Conservation (phyloP, 2,888 invertebrate genomes). For the Cosmia trapezina region DNA sequence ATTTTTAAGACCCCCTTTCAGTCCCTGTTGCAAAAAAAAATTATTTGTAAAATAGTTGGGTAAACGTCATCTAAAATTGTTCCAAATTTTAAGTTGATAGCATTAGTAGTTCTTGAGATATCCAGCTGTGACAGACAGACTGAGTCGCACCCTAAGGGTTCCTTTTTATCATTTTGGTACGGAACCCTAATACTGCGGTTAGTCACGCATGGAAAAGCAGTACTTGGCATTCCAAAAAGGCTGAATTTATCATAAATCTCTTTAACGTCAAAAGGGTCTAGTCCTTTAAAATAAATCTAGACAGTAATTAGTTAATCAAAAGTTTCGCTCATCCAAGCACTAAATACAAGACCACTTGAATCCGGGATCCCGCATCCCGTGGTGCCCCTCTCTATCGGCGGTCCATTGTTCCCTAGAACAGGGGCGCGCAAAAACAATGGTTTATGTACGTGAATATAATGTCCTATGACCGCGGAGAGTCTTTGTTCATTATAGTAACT, state of each 20-base stretch:
- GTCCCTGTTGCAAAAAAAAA: too few species aligned
- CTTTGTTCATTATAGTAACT: slow-evolving; percentile 66
- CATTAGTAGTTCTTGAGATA: too few species aligned
- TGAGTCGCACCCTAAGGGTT: too few species aligned
- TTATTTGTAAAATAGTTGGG: too few species aligned
- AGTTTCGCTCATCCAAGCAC: slow-evolving; percentile 20
- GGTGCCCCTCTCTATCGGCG: slow-evolving; percentile 51
- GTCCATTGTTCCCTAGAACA: slow-evolving; percentile 70
- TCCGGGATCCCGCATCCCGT: slow-evolving; percentile 43
- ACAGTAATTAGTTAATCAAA: slow-evolving; percentile 25
- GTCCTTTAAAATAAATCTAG: not conserved
- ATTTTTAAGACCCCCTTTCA: too few species aligned
- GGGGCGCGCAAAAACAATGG: slow-evolving; percentile 68
- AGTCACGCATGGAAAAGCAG: not conserved
- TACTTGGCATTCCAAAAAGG: not conserved
- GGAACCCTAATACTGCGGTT: not conserved
- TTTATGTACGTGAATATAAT: slow-evolving; percentile 64
- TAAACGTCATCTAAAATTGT: too few species aligned
- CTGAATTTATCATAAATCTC: not conserved
- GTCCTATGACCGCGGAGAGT: slow-evolving; percentile 62
- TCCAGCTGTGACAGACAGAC: too few species aligned
- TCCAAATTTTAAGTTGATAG: too few species aligned
- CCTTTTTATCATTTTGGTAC: too few species aligned
- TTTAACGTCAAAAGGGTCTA: not conserved
- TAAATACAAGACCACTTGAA: slow-evolving; percentile 46